These are phyloP conservation scores for Sericinus montela DNA, from an alignment of 2,888 invertebrate genomes.

Conservation along the genomic window DNA sequence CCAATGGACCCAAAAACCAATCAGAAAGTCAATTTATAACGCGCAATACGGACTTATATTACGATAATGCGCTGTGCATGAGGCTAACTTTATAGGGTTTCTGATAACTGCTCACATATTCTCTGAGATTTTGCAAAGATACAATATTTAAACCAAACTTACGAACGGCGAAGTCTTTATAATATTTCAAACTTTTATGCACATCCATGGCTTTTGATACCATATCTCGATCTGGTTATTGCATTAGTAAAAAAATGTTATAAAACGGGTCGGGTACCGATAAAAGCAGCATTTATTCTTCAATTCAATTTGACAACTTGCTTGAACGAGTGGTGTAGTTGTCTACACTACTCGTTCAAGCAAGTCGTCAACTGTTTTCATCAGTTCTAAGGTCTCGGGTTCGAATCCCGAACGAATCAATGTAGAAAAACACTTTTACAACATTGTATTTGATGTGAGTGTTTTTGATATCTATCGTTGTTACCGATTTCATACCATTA, in stretches of 20 bases:
- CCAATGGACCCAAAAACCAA: neutral
- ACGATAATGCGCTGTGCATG: constrained; percentile 4
- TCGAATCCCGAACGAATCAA: too few relatives aligned
- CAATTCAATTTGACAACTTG: too few relatives aligned
- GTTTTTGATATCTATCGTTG: too few relatives aligned
- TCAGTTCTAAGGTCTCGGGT: too few relatives aligned
- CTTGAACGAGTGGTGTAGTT: too few relatives aligned
- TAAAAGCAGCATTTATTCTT: too few relatives aligned
- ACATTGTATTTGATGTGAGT: too few relatives aligned
- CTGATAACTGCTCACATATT: constrained; percentile 1
- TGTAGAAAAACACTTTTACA: too few relatives aligned
- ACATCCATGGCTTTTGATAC: neutral
- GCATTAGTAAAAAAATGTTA: constrained; percentile 2
- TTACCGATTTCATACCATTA: too few relatives aligned
- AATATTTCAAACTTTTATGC: constrained; percentile 4
- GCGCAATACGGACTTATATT: constrained; percentile 1
- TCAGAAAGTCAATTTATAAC: constrained; percentile 4
- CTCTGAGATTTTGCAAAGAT: constrained; percentile 3
- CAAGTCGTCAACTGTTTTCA: too few relatives aligned
- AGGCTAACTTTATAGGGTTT: neutral
- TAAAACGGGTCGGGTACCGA: neutral
- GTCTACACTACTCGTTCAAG: too few relatives aligned
- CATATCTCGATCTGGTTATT: constrained; percentile 3
- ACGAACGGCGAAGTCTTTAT: constrained; percentile 1
- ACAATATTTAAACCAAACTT: constrained; percentile 7